Conservation (phyloP, 37 sponge, comb jelly and placozoan genomes). For the Aphrocallistes beatrix region DNA sequence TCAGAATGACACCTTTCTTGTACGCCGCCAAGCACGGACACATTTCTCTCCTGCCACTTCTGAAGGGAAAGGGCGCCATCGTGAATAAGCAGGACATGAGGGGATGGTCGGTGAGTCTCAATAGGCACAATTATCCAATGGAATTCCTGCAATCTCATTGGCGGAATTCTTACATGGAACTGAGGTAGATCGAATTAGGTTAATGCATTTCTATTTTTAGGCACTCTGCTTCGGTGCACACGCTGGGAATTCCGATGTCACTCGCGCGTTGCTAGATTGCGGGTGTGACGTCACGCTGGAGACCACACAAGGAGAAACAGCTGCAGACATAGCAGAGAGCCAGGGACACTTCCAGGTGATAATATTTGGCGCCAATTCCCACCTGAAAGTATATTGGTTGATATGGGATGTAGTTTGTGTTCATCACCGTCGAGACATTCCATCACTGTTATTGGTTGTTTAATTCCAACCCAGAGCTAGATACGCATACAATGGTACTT, state of each 20-base stretch:
- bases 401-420: no score
- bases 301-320: constrained; percentile 30
- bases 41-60: constrained; percentile 18
- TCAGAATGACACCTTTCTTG: constrained; percentile 51
- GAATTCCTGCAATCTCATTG: not conserved
- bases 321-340: constrained; percentile 25
- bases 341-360: constrained; percentile 13
- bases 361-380: no score
- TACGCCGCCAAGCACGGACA: constrained; percentile 35
- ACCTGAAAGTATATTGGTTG: no score
- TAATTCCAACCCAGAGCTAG: no score
- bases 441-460: no score
- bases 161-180: not conserved
- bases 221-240: constrained; percentile 34
- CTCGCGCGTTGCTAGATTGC: constrained; percentile 18
- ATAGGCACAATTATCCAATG: not conserved
- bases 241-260: constrained; percentile 15
- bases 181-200: not conserved
- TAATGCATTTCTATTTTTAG: not conserved
- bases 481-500: no score
- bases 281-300: constrained; percentile 11
- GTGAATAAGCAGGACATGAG: constrained; percentile 51
- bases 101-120: constrained; percentile 54
- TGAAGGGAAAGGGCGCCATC: constrained; percentile 27
- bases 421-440: no score